A percentile compares a stretch with the other conserved stretches of the same genome.
These are phyloP conservation scores for Toxotes chatareus DNA, from an alignment of 2,113 vertebrate species.

Conservation along the genomic window DNA sequence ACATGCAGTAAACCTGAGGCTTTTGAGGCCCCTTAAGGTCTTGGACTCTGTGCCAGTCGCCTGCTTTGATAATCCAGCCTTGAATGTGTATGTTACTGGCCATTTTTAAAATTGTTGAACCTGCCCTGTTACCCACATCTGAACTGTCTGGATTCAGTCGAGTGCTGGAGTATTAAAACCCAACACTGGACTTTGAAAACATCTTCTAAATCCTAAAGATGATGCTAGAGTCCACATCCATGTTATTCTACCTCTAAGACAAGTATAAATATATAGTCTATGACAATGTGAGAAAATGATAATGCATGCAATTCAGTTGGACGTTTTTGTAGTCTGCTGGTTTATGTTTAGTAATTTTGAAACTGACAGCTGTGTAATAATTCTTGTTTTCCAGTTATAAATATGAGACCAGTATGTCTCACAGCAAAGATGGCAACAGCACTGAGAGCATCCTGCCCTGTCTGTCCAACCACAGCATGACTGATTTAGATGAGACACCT, in stretches of 20 bases:
- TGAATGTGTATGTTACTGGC: not conserved
- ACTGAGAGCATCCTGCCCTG: constrained; percentile 77
- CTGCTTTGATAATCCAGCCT: not conserved
- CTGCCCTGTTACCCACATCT: not conserved
- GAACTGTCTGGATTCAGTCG: not conserved
- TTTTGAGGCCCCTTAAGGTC: no score
- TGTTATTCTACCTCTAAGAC: not conserved
- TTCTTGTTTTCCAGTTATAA: constrained; percentile 76
- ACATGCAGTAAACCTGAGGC: not conserved
- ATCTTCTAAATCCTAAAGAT: no score
- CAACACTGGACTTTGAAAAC: no score
- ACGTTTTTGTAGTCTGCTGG: no score
- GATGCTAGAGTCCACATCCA: no score
- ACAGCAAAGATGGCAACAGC: constrained; percentile 61
- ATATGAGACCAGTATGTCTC: constrained; percentile 84
- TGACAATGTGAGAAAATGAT: not conserved
- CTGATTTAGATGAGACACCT: not conserved
- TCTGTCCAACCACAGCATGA: constrained; percentile 63
- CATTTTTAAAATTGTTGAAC: not conserved
- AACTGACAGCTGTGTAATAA: not conserved
- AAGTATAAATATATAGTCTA: not conserved
- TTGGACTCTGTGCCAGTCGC: not conserved
- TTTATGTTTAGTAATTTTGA: not conserved
- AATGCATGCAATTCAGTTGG: not conserved
- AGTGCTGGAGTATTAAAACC: not conserved